Percentiles rank a stretch among this genome's conserved stretches.
These are phyloP conservation scores for Cyprinodon variegatus DNA, from an alignment of 2,113 vertebrate species.

Conservation along the genomic window DNA sequence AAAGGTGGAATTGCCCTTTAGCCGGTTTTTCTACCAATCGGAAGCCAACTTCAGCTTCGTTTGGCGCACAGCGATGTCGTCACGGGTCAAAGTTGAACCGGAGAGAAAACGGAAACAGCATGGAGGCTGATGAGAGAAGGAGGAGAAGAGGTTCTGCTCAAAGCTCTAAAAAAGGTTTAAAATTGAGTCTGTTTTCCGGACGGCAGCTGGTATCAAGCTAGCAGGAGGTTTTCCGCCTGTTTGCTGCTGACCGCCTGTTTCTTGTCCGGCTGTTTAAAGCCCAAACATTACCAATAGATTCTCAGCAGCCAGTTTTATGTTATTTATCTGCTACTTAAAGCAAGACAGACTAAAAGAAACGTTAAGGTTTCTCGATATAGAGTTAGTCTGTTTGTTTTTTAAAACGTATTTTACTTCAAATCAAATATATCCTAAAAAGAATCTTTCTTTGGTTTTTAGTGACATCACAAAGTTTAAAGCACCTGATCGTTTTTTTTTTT, in stretches of 20 bases:
- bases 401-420: background rate
- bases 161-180: conserved; percentile 62
- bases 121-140: conserved; percentile 52
- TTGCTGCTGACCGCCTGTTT: background rate
- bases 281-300: background rate
- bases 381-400: background rate
- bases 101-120: conserved; percentile 43
- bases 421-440: background rate
- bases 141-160: conserved; percentile 21
- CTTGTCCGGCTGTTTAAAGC: background rate
- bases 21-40: too few relatives aligned
- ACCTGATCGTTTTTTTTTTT: background rate
- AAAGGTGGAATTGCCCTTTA: too few relatives aligned
- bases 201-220: background rate
- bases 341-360: background rate
- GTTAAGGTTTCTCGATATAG: too few relatives aligned
- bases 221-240: too few relatives aligned
- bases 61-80: conserved; percentile 30
- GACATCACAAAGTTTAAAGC: background rate
- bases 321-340: background rate
- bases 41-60: too few relatives aligned
- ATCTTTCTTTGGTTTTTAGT: background rate
- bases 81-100: conserved; percentile 58
- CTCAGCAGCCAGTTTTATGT: background rate
- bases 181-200: fast-evolving